Conservation (phyloP, 2,797 vertebrate species). For the Loriculus beryllinus region DNA sequence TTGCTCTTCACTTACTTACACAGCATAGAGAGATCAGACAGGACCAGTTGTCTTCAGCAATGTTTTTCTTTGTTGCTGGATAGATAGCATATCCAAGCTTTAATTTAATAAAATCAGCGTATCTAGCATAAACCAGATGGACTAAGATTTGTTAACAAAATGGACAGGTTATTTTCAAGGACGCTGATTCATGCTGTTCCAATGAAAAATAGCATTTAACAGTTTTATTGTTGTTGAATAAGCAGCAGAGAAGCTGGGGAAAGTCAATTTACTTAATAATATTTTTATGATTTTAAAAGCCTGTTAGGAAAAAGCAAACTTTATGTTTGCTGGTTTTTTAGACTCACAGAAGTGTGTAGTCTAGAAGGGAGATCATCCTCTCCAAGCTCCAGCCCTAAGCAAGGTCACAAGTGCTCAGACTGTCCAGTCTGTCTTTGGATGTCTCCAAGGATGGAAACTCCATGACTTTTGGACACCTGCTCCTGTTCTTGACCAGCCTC, state of each 20-base stretch:
- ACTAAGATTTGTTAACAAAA: conserved; percentile 7
- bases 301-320: neutral
- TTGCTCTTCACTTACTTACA: neutral
- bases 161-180: conserved; percentile 18
- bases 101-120: conserved; percentile 2
- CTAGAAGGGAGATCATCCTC: neutral
- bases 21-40: neutral
- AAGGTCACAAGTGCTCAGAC: neutral
- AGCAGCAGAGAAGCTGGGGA: neutral
- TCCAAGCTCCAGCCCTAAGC: neutral
- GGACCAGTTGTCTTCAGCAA: conserved; percentile 2
- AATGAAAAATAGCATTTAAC: neutral
- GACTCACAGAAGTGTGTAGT: neutral
- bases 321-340: neutral
- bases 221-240: neutral
- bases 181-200: neutral
- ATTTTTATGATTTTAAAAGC: neutral
- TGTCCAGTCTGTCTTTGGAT: neutral
- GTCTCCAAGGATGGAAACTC: neutral
- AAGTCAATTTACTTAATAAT: neutral
- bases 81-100: neutral
- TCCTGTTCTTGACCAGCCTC: neutral
- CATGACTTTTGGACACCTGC: neutral
- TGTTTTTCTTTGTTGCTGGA: conserved; percentile 10
- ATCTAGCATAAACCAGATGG: neutral